Base-by-base conservation (phyloP, 2,797 vertebrate genomes). In the Enteromius unitaeniatus region DNA sequence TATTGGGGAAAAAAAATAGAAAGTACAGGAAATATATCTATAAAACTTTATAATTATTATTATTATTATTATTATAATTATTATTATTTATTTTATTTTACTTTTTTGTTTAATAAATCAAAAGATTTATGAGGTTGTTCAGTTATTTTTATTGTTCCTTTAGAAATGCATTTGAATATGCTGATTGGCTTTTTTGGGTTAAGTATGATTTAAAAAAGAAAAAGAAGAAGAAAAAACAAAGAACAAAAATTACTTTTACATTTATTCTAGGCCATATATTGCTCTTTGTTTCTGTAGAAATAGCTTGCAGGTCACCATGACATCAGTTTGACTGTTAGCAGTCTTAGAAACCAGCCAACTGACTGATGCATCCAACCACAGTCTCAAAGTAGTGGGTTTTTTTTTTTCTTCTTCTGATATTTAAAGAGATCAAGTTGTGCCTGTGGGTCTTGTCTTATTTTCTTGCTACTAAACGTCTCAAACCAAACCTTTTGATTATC, bases 401-500 rank as follows among this genome's bases (percentile, higher is more conserved):
- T 1, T 23, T 58, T 23, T 0, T 10, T 11, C n/a, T 55, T 7
- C 1, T 15, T 8, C 23, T 14, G 23, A 47, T 31, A 47, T 64
- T 47, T 47, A 21, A 42, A 17, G 58, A 78, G 26, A 26, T 77
- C 34, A 58, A 60, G 79, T 60, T 31, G 11, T 60, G 21, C 23
- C 37, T 45, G 23, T 26, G 42, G 15, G 34, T 37, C n/a, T n/a
- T n/a, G 26, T 81, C 53, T 37, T 1, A 2, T 60, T 62, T 23
- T 49, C 55, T 74, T 51, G 58, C 58, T 65, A 65, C 80, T 75
- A 74, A 74, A 37, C 40, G 58, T 65, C 2, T 74, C 58, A 53
- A 60, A 49, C 26, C 31, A 64, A 64, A 75, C 28, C 62, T 3
- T n/a, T 51, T 81, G 26, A 62, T 26, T 34, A 62, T 73, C 37